A percentile compares a stretch with the other conserved stretches of the same genome.
These are phyloP conservation scores for Prosapia bicincta DNA, from an alignment of 2,888 invertebrate genomes.

Conservation along the genomic window DNA sequence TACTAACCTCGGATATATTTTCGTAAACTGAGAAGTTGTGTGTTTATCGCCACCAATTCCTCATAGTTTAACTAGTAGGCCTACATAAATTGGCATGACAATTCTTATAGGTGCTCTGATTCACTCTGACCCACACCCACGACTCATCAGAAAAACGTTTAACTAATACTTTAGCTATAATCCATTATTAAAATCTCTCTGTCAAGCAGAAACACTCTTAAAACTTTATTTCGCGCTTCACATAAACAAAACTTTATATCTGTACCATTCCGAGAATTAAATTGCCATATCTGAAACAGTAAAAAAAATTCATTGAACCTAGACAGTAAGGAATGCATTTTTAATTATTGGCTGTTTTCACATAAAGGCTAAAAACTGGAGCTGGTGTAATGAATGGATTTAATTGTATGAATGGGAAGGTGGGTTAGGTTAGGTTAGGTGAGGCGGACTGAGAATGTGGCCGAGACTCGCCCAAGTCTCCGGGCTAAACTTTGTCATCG, in stretches of 20 bases:
- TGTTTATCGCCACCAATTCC: too few species aligned
- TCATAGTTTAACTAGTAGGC: too few species aligned
- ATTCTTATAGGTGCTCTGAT: too few species aligned
- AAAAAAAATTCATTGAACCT: neutral
- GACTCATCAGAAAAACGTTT: too few species aligned
- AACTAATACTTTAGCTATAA: too few species aligned
- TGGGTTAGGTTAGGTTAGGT: neutral
- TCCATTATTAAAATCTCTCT: too few species aligned
- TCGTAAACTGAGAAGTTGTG: too few species aligned
- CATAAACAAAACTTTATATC: neutral
- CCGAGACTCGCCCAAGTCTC: neutral
- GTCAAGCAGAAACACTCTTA: neutral
- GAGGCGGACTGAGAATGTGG: neutral
- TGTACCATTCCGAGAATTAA: neutral
- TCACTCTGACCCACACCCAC: too few species aligned
- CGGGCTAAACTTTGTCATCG: neutral
- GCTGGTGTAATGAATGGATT: conserved; percentile 16
- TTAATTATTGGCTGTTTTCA: neutral
- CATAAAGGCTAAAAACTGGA: neutral
- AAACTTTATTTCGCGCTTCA: neutral
- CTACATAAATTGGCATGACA: too few species aligned
- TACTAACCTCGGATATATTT: too few species aligned
- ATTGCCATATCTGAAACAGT: neutral
- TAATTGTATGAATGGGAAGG: conserved; percentile 25
- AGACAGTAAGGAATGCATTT: neutral